A percentile compares a stretch with the other conserved stretches of the same genome.
phyloP scores from a whole-genome alignment of 2,888 invertebrate species.

The Polydrusus tereticollis region DNA sequence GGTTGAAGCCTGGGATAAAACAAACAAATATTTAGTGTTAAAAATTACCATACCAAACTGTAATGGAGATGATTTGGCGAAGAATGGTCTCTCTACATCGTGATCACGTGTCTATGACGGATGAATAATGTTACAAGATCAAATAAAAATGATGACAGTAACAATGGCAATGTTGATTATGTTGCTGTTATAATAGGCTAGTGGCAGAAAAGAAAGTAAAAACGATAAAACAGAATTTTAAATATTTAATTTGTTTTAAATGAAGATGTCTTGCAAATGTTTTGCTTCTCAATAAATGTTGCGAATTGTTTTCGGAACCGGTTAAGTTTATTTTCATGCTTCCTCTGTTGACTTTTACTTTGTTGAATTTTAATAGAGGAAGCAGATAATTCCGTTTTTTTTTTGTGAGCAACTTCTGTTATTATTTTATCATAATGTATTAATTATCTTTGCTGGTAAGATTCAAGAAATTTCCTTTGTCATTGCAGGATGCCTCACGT shows the following conservation, averaged over 20 bases:
- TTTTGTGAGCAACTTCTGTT: too few relatives aligned
- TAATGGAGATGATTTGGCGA: not conserved
- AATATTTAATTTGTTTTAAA: not conserved
- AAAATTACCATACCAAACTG: too few relatives aligned
- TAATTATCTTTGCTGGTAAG: too few relatives aligned
- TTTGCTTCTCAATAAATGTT: not conserved
- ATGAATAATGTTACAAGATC: not conserved
- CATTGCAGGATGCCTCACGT: conserved; percentile 67
- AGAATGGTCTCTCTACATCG: not conserved
- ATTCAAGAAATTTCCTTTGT: too few relatives aligned
- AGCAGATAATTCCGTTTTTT: too few relatives aligned
- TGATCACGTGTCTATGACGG: not conserved
- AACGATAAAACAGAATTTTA: not conserved
- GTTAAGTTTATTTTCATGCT: not conserved
- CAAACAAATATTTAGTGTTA: not conserved
- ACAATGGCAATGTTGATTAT: not conserved
- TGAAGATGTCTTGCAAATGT: not conserved
- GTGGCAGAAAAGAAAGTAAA: conserved; percentile 1
- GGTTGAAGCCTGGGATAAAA: not conserved
- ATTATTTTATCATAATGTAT: too few relatives aligned
- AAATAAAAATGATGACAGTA: not conserved
- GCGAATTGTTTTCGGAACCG: not conserved
- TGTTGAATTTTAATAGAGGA: too few relatives aligned
- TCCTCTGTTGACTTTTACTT: not conserved
- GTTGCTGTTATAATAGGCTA: not conserved